These are phyloP conservation scores for Caenorhabditis zanzibari DNA, from an alignment of 2,888 invertebrate genomes.

Conservation along the genomic window DNA sequence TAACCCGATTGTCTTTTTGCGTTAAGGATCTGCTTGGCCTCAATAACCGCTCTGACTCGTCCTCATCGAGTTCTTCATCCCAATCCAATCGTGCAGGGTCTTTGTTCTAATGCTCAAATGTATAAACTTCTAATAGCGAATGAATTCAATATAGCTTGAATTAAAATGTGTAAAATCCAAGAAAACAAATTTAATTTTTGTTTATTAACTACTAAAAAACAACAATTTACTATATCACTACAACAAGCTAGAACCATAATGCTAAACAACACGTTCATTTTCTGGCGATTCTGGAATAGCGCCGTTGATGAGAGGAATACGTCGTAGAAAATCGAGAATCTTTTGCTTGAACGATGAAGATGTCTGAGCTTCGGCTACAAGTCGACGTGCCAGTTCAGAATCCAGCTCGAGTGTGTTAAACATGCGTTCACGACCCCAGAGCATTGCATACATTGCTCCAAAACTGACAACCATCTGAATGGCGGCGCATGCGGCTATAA, in stretches of 20 bases:
- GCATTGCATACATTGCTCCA: conserved; percentile 71
- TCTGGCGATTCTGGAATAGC: conserved; percentile 70
- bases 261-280: conserved; percentile 65
- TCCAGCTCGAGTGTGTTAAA: conserved; percentile 79
- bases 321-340: conserved; percentile 63
- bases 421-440: conserved; percentile 79
- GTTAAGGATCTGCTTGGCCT: conserved; percentile 51
- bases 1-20: not conserved
- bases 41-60: conserved; percentile 31
- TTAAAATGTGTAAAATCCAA: not conserved
- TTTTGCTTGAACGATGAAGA: conserved; percentile 64
- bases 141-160: too few relatives aligned
- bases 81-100: conserved; percentile 44
- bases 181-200: conserved; percentile 1
- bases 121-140: too few relatives aligned
- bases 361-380: conserved; percentile 68
- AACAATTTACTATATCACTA: not conserved
- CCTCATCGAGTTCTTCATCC: conserved; percentile 28
- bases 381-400: conserved; percentile 73
- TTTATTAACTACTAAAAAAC: not conserved
- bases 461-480: conserved; percentile 74
- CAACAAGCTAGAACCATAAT: not conserved
- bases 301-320: conserved; percentile 69
- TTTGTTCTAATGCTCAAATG: conserved; percentile 6
- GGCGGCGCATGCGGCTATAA: conserved; percentile 58